Conservation (phyloP, 2,113 vertebrate species). For the Rhynchopsitta pachyrhyncha region DNA sequence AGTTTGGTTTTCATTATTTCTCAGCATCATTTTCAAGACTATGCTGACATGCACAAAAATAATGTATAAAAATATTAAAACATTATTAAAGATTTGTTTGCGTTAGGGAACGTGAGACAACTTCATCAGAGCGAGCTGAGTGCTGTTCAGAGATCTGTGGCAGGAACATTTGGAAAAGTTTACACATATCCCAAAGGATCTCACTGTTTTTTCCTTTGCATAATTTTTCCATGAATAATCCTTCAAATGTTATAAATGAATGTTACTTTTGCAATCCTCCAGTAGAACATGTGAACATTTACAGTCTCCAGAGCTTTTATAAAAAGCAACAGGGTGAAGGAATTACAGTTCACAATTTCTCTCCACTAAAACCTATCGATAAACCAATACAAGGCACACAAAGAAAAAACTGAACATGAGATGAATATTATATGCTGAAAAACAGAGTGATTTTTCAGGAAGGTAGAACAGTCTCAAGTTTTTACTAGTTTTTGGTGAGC, state of each 20-base stretch:
- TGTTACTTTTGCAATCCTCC: constrained; percentile 75
- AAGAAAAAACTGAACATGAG: background rate
- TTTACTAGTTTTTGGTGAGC: background rate
- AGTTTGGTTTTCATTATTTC: constrained; percentile 68
- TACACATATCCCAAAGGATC: constrained; percentile 77
- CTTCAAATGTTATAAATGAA: constrained; percentile 75
- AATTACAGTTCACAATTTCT: constrained; percentile 59
- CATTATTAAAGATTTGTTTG: constrained; percentile 59
- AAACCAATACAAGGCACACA: constrained; percentile 2
- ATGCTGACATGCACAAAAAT: constrained; percentile 47
- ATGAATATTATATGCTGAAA: background rate
- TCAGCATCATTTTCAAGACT: constrained; percentile 56
- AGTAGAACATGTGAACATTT: constrained; percentile 72
- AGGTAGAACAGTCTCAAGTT: background rate
- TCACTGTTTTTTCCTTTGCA: constrained; percentile 79
- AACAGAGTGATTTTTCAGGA: background rate
- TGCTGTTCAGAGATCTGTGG: constrained; percentile 57
- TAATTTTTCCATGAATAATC: constrained; percentile 85
- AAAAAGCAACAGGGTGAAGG: constrained; percentile 40
- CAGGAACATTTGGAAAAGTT: constrained; percentile 79
- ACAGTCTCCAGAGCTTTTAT: constrained; percentile 62
- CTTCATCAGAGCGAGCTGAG: constrained; percentile 23
- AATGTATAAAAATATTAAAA: constrained; percentile 46
- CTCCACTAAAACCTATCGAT: constrained; percentile 17
- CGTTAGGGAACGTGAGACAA: constrained; percentile 22